phyloP scores from a whole-genome alignment of 2,113 vertebrate species.

The Pitta sordida region DNA sequence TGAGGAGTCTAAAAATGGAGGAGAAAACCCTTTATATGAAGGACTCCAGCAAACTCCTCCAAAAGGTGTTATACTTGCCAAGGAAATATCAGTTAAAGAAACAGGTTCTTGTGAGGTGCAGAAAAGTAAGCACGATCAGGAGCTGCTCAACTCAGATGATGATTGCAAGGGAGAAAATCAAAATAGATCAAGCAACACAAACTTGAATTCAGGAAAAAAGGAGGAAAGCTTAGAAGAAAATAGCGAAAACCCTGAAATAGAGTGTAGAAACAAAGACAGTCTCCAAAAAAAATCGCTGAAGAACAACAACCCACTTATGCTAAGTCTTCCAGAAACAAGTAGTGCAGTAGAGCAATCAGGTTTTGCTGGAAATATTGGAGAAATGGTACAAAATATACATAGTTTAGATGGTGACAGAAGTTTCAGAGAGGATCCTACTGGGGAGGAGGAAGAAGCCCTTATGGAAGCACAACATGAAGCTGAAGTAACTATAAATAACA shows the following conservation, averaged over 20 bases:
- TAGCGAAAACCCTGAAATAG: neutral
- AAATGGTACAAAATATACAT: neutral
- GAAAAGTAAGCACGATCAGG: neutral
- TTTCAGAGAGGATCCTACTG: neutral
- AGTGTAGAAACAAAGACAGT: neutral
- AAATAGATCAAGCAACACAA: neutral
- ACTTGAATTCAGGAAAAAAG: neutral
- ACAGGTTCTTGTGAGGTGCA: neutral
- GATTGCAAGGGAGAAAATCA: neutral
- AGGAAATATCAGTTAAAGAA: neutral
- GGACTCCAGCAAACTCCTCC: neutral
- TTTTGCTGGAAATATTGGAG: neutral
- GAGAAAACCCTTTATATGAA: neutral
- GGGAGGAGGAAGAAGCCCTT: slow-evolving; percentile 53
- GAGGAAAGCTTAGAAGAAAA: neutral
- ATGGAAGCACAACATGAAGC: slow-evolving; percentile 63
- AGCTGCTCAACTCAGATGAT: neutral
- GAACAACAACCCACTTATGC: neutral
- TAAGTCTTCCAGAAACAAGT: slow-evolving; percentile 36
- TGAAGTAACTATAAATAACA: slow-evolving; percentile 65
- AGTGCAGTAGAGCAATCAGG: slow-evolving; percentile 10
- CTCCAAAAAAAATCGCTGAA: neutral
- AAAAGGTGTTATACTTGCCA: neutral
- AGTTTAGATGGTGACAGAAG: slow-evolving; percentile 39
- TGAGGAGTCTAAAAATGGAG: neutral